Percentiles rank a stretch among this genome's conserved stretches.
These are phyloP conservation scores for Diorhabda carinulata DNA, from an alignment of 1,140 invertebrate species.

Conservation along the genomic window DNA sequence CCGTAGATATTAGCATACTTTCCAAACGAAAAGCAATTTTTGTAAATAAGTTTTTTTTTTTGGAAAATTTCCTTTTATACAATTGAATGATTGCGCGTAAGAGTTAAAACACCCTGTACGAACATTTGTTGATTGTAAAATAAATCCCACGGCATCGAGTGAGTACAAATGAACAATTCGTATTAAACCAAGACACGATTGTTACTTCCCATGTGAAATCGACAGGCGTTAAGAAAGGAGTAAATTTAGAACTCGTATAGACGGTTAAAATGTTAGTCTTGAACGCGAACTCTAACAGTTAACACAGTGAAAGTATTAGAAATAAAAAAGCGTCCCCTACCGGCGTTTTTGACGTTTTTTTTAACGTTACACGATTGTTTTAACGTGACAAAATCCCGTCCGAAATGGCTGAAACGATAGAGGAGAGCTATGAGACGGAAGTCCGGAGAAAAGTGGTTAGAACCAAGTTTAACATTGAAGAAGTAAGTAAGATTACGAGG, in stretches of 20 bases:
- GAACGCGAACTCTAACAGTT: conserved; percentile 21
- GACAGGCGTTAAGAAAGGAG: conserved; percentile 28
- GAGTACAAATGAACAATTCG: not conserved
- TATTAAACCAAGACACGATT: not conserved
- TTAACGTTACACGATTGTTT: conserved; percentile 5
- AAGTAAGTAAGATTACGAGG: conserved; percentile 39
- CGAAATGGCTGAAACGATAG: conserved; percentile 43
- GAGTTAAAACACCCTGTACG: no score
- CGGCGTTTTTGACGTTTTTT: conserved; percentile 10
- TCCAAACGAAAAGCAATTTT: no score
- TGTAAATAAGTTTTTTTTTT: no score
- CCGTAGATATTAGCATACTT: no score
- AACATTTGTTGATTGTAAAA: not conserved
- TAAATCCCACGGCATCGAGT: not conserved
- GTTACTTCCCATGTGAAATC: conserved; percentile 3
- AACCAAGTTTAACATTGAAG: conserved; percentile 56
- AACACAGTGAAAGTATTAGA: conserved; percentile 28
- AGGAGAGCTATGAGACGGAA: conserved; percentile 52
- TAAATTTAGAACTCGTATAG: conserved; percentile 34
- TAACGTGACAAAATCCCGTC: conserved; percentile 21
- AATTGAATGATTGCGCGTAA: no score
- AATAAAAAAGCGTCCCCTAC: conserved; percentile 18
- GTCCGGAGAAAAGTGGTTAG: conserved; percentile 54
- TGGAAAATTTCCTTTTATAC: no score
- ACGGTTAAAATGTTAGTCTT: conserved; percentile 27